phyloP scores from a whole-genome alignment of 2,888 invertebrate species.

The Rhimphoctona megacephalus region DNA sequence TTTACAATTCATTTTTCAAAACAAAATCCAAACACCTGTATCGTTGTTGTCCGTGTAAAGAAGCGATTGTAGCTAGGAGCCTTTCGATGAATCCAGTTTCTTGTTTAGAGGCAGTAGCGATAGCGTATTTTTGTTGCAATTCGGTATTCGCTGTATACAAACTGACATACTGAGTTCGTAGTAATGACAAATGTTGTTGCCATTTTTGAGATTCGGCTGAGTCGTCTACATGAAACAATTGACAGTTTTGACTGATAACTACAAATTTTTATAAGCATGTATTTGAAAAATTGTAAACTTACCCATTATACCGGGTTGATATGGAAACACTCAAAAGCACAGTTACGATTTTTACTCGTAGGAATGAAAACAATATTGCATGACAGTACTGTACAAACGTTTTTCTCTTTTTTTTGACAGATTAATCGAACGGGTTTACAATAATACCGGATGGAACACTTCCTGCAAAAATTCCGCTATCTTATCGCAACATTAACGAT shows the following conservation, averaged over 20 bases:
- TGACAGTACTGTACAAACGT: slow-evolving; percentile 49
- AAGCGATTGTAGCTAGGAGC: slow-evolving; percentile 92
- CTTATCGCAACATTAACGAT: slow-evolving; percentile 15
- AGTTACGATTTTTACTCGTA: slow-evolving; percentile 52
- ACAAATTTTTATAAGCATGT: not conserved
- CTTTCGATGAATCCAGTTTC: slow-evolving; percentile 94
- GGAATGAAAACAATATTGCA: slow-evolving; percentile 62
- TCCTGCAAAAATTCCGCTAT: slow-evolving; percentile 24
- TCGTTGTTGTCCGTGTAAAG: slow-evolving; percentile 92
- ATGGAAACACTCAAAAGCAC: slow-evolving; percentile 36
- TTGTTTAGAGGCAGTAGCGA: slow-evolving; percentile 89
- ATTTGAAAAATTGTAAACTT: slow-evolving; percentile 29
- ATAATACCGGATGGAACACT: slow-evolving; percentile 22
- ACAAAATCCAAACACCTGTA: slow-evolving; percentile 86
- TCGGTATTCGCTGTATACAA: slow-evolving; percentile 93
- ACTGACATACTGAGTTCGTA: slow-evolving; percentile 96
- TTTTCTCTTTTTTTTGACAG: slow-evolving; percentile 56
- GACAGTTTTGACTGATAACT: not conserved
- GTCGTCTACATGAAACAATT: slow-evolving; percentile 76
- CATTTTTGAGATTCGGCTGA: slow-evolving; percentile 81
- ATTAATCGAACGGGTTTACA: slow-evolving; percentile 40
- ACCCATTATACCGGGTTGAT: slow-evolving; percentile 61
- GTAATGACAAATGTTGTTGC: slow-evolving; percentile 93
- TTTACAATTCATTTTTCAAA: not conserved
- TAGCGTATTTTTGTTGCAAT: slow-evolving; percentile 93